Evolutionary conservation across 2,888 invertebrate species (phyloP), one percentile per base, ranked within the genome.

Genomic region (Schrankia costaestrigalis): DNA sequence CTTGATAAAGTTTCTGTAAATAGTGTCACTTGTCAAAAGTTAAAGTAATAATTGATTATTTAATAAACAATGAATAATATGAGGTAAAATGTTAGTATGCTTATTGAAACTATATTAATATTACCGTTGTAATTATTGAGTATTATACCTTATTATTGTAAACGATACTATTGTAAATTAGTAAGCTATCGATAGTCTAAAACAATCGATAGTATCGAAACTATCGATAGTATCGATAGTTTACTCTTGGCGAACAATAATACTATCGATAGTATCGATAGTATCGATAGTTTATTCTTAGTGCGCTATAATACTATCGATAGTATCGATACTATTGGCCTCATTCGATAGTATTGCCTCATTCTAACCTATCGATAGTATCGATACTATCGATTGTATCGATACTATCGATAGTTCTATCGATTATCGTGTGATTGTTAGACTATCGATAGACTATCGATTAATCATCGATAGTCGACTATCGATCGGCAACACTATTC

Each of bases 181-280:
- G n/a, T n/a, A n/a, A n/a, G n/a, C n/a, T 21, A 21, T 21, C 21
- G 8, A 8, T 21, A 21, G 21, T 21, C 21, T 21, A 21, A 21
- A 21, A 21, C 2, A 21, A 21, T 21, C 21, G 21, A 3, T 21
- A 21, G 21, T 21, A 21, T 21, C 21, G 21, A 21, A n/a, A 21
- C n/a, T 21, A 21, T 21, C 21, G 21, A 21, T n/a, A 21, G n/a
- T 21, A 21, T 21, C 21, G 21, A 21, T 21, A 21, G 21, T 21
- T 21, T 21, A 21, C 9, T 21, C 4, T 21, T 21, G 21, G 21
- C 21, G 21, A 21, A 21, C 21, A 21, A 21, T 21, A 21, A 21
- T 21, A 21, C 21, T 21, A 21, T 21, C 21, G 21, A 21, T 21
- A 21, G 21, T 21, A 21, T 21, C 21, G 21, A 21, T 8, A 21